Conservation (phyloP, 2,888 invertebrate species). For the Neoscelio sp. region DNA sequence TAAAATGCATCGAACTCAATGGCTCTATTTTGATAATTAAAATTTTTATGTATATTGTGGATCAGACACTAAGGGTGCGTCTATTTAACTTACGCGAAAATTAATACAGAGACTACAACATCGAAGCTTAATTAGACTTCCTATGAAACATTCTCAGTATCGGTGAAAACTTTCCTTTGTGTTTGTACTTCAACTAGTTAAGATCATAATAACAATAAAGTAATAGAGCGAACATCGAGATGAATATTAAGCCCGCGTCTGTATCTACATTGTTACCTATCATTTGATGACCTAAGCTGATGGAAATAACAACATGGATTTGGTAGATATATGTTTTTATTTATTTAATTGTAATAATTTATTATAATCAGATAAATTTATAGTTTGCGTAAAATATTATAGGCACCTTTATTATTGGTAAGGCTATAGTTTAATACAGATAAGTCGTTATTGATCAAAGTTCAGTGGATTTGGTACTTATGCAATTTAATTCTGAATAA, state of each 20-base stretch:
- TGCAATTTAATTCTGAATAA: conserved; percentile 36
- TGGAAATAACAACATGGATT: background rate
- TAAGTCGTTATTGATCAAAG: conserved; percentile 11
- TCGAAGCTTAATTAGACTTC: conserved; percentile 23
- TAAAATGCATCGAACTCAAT: too few species aligned
- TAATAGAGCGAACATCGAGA: conserved; percentile 12
- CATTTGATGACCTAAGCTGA: background rate
- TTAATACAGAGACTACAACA: conserved; percentile 12
- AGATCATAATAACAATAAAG: conserved; percentile 30
- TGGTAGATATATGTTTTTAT: too few species aligned
- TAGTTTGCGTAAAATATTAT: too few species aligned
- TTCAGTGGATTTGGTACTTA: conserved; percentile 26
- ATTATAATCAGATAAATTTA: too few species aligned
- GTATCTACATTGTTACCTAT: background rate
- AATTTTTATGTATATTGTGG: background rate
- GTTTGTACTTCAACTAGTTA: conserved; percentile 30
- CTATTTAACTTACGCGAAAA: conserved; percentile 13
- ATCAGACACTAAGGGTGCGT: background rate
- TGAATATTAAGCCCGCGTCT: conserved; percentile 18
- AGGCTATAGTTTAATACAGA: conserved; percentile 5
- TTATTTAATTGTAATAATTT: too few species aligned
- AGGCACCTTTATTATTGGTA: too few species aligned
- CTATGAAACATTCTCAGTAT: conserved; percentile 26
- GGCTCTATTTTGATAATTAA: too few species aligned
- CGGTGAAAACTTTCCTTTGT: conserved; percentile 25